Base-by-base conservation (phyloP, 2,888 invertebrate species). In the Trimorus sp. region DNA sequence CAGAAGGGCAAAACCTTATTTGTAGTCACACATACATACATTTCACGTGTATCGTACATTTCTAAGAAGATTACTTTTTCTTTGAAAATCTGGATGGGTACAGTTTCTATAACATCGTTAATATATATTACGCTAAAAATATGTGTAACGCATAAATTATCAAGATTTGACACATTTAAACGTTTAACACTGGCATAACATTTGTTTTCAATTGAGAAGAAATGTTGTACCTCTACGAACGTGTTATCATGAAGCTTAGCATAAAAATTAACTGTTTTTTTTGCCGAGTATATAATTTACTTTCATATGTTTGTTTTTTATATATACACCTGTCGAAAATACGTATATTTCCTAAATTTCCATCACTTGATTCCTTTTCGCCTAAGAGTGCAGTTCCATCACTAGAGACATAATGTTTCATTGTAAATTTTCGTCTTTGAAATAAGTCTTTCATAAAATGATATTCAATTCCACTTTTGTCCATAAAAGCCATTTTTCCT, bases 211-310 rank as follows among this genome's bases (percentile, higher is more conserved):
- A 65, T 26, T 16, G 53, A 16, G 11, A n/a, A 26, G 53, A 65
- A 65, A 53, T 53, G 16, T 40, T 38, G 15, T 7, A 68, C 45
- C 42, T 56, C 14, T 36, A 68, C 45, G 12, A 68, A 42, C 26
- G 5, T n/a, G 12, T n/a, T 42, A 42, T 56, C 42, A 12, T 15
- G 12, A n/a, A 68, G 45, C 42, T 56, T 16, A 7, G 45, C 66
- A 45, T 68, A 68, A 48, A n/a, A 56, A 37, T 68, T 56, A 37
- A 56, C 15, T 6, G 56, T 65, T 40, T 15, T 15, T 65, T 15
- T n/a, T 53, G 65, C 15, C 65, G 9, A n/a, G 63, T 63, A 42
- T 63, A 63, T 7, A 63, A 7, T 6, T 9, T 63, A 14, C 53
- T 53, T 38, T 58, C 12, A 4, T 48, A 48, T n/a, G 7, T 48